Conservation (phyloP, 1,140 invertebrate genomes). For the Odontomachus brunneus region DNA sequence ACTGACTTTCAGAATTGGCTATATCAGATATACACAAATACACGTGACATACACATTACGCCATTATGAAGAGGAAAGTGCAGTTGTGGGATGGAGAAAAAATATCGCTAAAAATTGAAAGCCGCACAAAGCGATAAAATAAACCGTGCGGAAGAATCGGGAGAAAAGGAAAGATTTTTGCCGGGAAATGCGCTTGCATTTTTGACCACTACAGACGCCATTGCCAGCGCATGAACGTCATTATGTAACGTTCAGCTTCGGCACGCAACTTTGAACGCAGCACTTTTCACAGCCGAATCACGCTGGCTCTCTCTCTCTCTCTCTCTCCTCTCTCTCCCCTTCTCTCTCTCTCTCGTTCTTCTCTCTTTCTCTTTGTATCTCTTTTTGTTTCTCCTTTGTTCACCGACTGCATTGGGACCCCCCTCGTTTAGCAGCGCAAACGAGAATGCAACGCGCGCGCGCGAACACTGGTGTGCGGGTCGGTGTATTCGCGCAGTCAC, state of each 20-base stretch:
- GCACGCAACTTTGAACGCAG: conserved; percentile 50
- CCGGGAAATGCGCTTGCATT: conserved; percentile 32
- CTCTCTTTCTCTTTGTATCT: conserved; percentile 2
- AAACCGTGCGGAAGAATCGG: conserved; percentile 33
- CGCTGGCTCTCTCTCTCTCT: conserved; percentile 16
- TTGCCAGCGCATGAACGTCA: conserved; percentile 1
- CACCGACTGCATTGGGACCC: conserved; percentile 23
- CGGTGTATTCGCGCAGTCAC: background rate
- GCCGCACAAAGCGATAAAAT: conserved; percentile 31
- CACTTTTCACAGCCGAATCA: conserved; percentile 53
- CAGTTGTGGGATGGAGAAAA: too few relatives aligned
- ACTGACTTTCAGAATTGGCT: background rate
- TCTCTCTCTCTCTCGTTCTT: conserved; percentile 2
- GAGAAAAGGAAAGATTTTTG: conserved; percentile 18
- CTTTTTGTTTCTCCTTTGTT: conserved; percentile 50
- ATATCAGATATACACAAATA: background rate
- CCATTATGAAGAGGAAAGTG: background rate
- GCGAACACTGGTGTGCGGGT: background rate
- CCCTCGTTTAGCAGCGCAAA: conserved; percentile 50
- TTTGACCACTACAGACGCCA: conserved; percentile 13
- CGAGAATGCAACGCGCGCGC: background rate
- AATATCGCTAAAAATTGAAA: conserved; percentile 13
- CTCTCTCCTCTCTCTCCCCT: background rate
- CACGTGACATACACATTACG: too few relatives aligned
- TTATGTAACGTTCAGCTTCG: conserved; percentile 52